Percentiles rank a stretch among this genome's conserved stretches.
Evolutionary conservation across 2,888 invertebrate genomes (phyloP).

Genomic region (Fragum whitleyi): DNA sequence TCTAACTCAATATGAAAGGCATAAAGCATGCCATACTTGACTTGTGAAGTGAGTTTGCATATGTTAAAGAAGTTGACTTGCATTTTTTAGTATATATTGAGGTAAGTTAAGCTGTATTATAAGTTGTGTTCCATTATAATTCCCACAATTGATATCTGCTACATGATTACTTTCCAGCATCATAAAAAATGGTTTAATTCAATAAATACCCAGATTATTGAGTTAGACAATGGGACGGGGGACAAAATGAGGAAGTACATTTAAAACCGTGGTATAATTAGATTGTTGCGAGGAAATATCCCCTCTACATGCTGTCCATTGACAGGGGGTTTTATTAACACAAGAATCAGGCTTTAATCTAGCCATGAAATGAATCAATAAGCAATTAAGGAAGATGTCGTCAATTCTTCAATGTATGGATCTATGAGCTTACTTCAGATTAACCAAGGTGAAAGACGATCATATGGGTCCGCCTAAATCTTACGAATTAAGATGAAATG

Average conservation of each 20-base stretch:
- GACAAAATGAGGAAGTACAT: constrained; percentile 28
- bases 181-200: constrained; percentile 23
- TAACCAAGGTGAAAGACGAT: constrained; percentile 24
- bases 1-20: too few species aligned
- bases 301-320: constrained; percentile 40
- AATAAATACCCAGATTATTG: constrained; percentile 14
- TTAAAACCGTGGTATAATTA: constrained; percentile 51
- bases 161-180: constrained; percentile 15
- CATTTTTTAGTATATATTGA: too few species aligned
- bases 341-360: constrained; percentile 39
- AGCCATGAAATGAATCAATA: constrained; percentile 58
- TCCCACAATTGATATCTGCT: constrained; percentile 12
- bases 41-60: too few species aligned
- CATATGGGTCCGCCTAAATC: constrained; percentile 7
- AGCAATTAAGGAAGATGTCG: constrained; percentile 54
- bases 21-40: too few species aligned
- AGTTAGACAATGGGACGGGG: constrained; percentile 19
- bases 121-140: constrained; percentile 5
- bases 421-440: constrained; percentile 34
- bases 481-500: too few species aligned
- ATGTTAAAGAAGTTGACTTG: too few species aligned
- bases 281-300: constrained; percentile 34
- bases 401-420: constrained; percentile 36
- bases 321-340: constrained; percentile 24
- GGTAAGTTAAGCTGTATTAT: too few species aligned